Conservation (phyloP, 2,888 invertebrate species). For the Caenorhabditis panamensis region DNA sequence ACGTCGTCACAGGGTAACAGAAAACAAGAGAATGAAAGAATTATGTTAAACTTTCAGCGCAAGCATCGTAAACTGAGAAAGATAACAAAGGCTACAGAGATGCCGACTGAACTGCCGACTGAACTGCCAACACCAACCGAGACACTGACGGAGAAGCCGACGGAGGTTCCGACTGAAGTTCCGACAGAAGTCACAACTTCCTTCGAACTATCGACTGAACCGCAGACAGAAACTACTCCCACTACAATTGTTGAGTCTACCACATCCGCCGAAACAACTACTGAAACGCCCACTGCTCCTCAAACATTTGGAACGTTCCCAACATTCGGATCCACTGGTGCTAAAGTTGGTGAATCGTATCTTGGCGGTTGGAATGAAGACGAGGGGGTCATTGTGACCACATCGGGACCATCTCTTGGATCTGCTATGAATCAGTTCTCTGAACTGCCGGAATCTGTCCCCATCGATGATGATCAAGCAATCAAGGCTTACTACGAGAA, state of each 20-base stretch:
- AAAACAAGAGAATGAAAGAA: background rate
- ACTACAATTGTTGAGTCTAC: slow-evolving; percentile 16
- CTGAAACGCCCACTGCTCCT: slow-evolving; percentile 7
- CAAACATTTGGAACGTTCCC: slow-evolving; percentile 18
- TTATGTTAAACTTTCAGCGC: too few species aligned
- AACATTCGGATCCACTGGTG: slow-evolving; percentile 20
- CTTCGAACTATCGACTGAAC: slow-evolving; percentile 13
- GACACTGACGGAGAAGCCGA: background rate
- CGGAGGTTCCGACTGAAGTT: slow-evolving; percentile 6
- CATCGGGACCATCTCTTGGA: slow-evolving; percentile 40
- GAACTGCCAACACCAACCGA: background rate
- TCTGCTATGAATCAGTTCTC: slow-evolving; percentile 45
- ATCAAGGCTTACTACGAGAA: slow-evolving; percentile 56
- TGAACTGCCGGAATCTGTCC: slow-evolving; percentile 25
- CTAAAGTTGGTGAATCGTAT: slow-evolving; percentile 55
- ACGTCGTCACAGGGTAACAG: slow-evolving; percentile 46
- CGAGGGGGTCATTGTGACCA: slow-evolving; percentile 32
- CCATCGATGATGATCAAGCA: slow-evolving; percentile 43
- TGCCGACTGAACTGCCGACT: background rate
- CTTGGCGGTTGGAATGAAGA: slow-evolving; percentile 66
- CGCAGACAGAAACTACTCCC: background rate
- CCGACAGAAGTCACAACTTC: slow-evolving; percentile 17
- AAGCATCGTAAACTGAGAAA: slow-evolving; percentile 52
- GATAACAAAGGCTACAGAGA: slow-evolving; percentile 25
- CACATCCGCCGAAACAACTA: background rate